A percentile compares a stretch with the other conserved stretches of the same genome.
Evolutionary conservation across 2,888 invertebrate genomes (phyloP).

Genomic region (Camponotus fellah): DNA sequence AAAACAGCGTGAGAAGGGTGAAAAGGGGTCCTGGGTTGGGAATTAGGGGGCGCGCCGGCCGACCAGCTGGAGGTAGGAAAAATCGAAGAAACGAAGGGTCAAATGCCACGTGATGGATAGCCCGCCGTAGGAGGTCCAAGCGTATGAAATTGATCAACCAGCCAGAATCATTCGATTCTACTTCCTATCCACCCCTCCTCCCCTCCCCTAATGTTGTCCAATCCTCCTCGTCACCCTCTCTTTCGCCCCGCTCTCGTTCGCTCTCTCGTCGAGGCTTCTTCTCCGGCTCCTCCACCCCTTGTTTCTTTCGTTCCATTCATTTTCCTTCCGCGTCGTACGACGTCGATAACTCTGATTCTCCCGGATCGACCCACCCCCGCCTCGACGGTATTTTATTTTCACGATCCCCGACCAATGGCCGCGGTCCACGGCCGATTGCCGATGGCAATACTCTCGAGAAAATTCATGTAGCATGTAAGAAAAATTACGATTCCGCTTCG

Average conservation of each 20-base stretch:
- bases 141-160: constrained; percentile 80
- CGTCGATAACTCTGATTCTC: constrained; percentile 70
- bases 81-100: constrained; percentile 69
- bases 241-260: constrained; percentile 26
- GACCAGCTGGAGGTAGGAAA: constrained; percentile 63
- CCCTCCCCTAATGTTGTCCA: constrained; percentile 35
- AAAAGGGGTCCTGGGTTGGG: constrained; percentile 30
- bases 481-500: constrained; percentile 52
- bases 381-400: constrained; percentile 69
- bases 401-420: constrained; percentile 62
- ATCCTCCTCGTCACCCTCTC: constrained; percentile 20
- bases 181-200: constrained; percentile 59
- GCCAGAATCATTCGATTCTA: constrained; percentile 79
- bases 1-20: constrained; percentile 29
- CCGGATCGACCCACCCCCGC: constrained; percentile 46
- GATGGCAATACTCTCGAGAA: constrained; percentile 64
- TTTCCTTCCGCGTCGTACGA: constrained; percentile 65
- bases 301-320: constrained; percentile 67
- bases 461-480: constrained; percentile 65
- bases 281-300: constrained; percentile 50
- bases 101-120: constrained; percentile 79
- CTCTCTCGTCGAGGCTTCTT: constrained; percentile 37
- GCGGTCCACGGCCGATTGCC: constrained; percentile 64
- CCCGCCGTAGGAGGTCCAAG: constrained; percentile 70
- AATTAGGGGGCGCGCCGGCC: constrained; percentile 57